A percentile compares a stretch with the other conserved stretches of the same genome.
Conservation (phyloP, 2,888 invertebrate genomes). For the Nomada hirtipes region DNA sequence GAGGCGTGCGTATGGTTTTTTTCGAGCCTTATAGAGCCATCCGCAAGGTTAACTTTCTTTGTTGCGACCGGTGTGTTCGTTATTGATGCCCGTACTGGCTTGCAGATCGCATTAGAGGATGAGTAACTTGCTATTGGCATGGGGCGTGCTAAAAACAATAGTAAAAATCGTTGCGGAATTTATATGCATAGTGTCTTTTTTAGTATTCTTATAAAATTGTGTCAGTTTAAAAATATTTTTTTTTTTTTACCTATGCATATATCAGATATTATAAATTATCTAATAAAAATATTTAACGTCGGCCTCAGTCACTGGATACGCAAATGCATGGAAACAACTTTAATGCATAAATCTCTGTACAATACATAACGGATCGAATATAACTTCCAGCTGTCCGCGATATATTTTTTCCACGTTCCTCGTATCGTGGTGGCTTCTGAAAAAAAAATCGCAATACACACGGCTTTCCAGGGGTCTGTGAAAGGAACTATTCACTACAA, state of each 20-base stretch:
- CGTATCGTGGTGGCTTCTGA: slow-evolving; percentile 7
- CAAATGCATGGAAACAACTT: slow-evolving; percentile 7
- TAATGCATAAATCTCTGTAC: slow-evolving; percentile 21
- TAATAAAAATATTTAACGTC: not conserved
- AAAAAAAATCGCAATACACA: slow-evolving; percentile 28
- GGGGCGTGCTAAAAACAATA: slow-evolving; percentile 9
- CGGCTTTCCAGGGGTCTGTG: slow-evolving; percentile 32
- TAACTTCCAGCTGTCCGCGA: slow-evolving; percentile 46
- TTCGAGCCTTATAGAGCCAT: slow-evolving; percentile 55
- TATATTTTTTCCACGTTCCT: slow-evolving; percentile 39
- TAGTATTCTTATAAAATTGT: not conserved
- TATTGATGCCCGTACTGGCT: slow-evolving; percentile 32
- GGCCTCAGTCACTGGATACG: not conserved
- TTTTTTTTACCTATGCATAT: too few species aligned
- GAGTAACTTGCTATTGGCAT: slow-evolving; percentile 27
- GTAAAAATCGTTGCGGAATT: not conserved
- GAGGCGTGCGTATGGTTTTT: slow-evolving; percentile 35
- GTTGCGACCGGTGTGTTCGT: slow-evolving; percentile 30
- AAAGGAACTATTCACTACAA: slow-evolving; percentile 36
- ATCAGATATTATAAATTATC: too few species aligned
- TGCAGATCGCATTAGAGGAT: slow-evolving; percentile 27
- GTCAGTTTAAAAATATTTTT: too few species aligned
- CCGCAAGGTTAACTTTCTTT: slow-evolving; percentile 55
- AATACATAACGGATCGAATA: slow-evolving; percentile 47
- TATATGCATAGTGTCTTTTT: not conserved